Percentiles rank a stretch among this genome's conserved stretches.
These are phyloP conservation scores for Heteractis magnifica DNA, from an alignment of 92 coral and sea anemone genomes.

Conservation along the genomic window DNA sequence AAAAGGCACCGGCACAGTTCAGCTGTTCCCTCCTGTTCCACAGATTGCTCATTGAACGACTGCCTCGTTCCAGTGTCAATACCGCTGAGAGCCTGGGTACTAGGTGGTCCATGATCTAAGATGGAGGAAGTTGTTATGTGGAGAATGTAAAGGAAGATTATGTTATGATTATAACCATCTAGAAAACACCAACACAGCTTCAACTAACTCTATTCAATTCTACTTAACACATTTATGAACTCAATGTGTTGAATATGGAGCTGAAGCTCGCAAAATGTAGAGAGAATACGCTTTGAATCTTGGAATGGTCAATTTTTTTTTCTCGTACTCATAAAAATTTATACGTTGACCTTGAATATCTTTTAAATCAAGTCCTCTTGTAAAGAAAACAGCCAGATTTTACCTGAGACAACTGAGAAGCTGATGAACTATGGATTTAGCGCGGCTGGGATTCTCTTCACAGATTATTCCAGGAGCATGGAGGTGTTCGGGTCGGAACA, in stretches of 20 bases:
- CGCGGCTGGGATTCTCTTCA: constrained; percentile 6
- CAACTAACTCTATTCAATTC: neutral
- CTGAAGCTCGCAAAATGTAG: neutral
- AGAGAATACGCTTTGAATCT: neutral
- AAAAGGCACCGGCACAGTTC: too few relatives aligned
- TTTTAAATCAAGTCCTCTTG: neutral
- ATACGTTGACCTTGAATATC: constrained; percentile 1
- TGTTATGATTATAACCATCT: constrained; percentile 18
- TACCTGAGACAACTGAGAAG: neutral
- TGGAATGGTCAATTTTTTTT: neutral
- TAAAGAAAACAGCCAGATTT: neutral
- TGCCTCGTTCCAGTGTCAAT: neutral
- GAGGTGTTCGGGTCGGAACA: constrained; percentile 86
- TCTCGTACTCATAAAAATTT: neutral
- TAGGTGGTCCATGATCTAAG: constrained; percentile 6
- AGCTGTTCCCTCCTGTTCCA: too few relatives aligned
- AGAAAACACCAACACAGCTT: neutral
- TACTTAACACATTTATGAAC: neutral
- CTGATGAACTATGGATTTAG: constrained; percentile 17
- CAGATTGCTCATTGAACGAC: neutral
- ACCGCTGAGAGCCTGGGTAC: constrained; percentile 21
- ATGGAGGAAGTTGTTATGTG: constrained; percentile 19
- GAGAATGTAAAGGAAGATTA: constrained; percentile 8
- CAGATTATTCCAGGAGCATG: constrained; percentile 76
- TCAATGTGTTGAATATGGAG: neutral